Evolutionary conservation across 1,140 invertebrate species (phyloP), one percentile per base, ranked within the genome.

Genomic region (Lineus longissimus): DNA sequence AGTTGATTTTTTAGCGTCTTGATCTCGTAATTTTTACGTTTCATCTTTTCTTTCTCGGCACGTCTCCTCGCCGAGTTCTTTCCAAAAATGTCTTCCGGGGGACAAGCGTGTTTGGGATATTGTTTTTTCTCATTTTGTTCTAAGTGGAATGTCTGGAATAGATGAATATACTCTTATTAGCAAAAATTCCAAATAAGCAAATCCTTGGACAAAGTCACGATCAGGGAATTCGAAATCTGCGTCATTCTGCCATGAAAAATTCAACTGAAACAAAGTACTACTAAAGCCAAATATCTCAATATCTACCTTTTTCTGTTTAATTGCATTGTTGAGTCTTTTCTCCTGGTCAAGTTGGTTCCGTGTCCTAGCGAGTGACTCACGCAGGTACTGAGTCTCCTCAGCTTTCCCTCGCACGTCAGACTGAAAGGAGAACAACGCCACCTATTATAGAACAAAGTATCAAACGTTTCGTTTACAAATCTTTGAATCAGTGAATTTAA

Each of bases 11-110:
- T 82, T 36, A 82, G 64, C n/a, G 73, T 75, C 54, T 70, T 73
- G 17, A 82, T 79, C 70, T 81, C 77, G 61, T 81, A 82, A 51
- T 79, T 78, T 64, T 77, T 81, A 17, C 75, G 69, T 56, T 75
- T 76, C 15, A 77, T 56, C 29, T 73, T 62, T 55, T 82, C 78
- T 27, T 69, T 70, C 36, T 70, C 63, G 9, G 59, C 61, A 67
- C 70, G 74, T 61, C 76, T 77, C 27, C 66, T 68, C 11, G 66
- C 65, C 51, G 59, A 27, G 36, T 47, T 45, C 41, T 64, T 64
- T 29, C 55, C 62, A 40, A 59, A 45, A n/a, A 64, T 55, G 23
- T 69, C 64, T 40, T 67, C 65, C 4, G 65, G 62, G 19, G 62
- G 45, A 62, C 68, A 70, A 36, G 64, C 57, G 43, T 70, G 68